Conservation (phyloP, 2,888 invertebrate genomes). For the Ormyrus rosae region DNA sequence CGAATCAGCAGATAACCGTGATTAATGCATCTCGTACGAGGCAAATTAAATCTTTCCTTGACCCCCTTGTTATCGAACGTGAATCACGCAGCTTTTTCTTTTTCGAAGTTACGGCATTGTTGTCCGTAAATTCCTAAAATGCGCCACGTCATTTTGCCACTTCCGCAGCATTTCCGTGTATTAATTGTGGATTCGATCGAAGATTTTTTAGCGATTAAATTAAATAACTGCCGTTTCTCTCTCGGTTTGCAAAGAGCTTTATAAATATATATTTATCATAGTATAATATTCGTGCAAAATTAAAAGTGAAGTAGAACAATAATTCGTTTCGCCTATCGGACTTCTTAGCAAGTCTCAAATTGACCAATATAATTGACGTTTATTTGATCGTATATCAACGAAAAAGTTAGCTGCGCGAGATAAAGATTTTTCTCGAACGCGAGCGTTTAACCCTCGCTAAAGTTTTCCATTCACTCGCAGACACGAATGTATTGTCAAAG, state of each 20-base stretch:
- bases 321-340: too few relatives aligned
- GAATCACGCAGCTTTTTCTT: slow-evolving; percentile 3
- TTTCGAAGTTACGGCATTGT: too few relatives aligned
- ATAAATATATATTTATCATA: neutral
- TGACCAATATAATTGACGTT: slow-evolving; percentile 27
- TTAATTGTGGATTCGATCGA: too few relatives aligned
- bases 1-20: slow-evolving; percentile 3
- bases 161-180: too few relatives aligned
- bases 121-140: too few relatives aligned
- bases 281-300: too few relatives aligned
- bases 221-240: too few relatives aligned
- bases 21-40: slow-evolving; percentile 25
- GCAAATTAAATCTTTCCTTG: slow-evolving; percentile 29
- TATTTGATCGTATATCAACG: slow-evolving; percentile 13
- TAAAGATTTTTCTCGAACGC: slow-evolving; percentile 4
- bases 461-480: slow-evolving; percentile 33
- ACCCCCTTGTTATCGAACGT: slow-evolving; percentile 18
- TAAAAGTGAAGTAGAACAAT: too few relatives aligned
- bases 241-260: neutral
- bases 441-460: slow-evolving; percentile 29
- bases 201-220: too few relatives aligned
- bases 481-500: neutral
- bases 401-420: slow-evolving; percentile 27
- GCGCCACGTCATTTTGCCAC: too few relatives aligned
- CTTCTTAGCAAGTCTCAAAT: neutral